Evolutionary conservation across 2,888 invertebrate species (phyloP), one percentile per base, ranked within the genome.

Genomic region (Nephrotoma guestfalica): DNA sequence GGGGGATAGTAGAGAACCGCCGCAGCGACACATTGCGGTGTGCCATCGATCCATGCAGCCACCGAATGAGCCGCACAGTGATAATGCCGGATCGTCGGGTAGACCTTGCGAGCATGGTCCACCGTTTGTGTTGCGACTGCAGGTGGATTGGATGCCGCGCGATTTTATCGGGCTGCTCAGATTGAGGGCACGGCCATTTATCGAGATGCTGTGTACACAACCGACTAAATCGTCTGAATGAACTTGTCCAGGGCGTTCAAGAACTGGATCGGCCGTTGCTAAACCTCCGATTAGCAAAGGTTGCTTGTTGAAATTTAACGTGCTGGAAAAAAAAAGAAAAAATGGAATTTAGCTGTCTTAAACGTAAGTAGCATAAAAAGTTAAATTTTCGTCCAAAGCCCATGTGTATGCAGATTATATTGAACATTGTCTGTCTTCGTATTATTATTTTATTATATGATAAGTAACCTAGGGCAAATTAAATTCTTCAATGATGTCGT

Each of bases 141-240:
- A 98, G 6, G 95, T 95, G 15, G 95, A 92, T 87, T 94, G 94
- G 3, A 98, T 94, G 0, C 95, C 95, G 5, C 94, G 93, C 4
- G 96, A 94, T 86, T 94, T 92, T 2, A 96, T 89, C 0, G 97
- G 97, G 88, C 93, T 95, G 87, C 96, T 96, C 86, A 98, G 92
- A 90, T 98, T 97, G 41, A 98, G 90, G 0, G 94, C 92, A 40
- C 97, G 94, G 4, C 97, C 98, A 89, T 98, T 98, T 86, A 98
- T 94, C 0, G 96, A 94, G 1, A 98, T 95, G 88, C 97, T 97
- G 89, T 98, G 97, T 88, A 98, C 94, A 90, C 99, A 99, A 5
- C 99, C 99, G 15, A 98, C 95, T 87, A 99, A 95, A 90, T 98
- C 98, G 90, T 98, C 98, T 0, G 97, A 95, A 89, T 96, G 96